phyloP scores from a whole-genome alignment of 2,113 vertebrate species.

The Uropsilus gracilis region DNA sequence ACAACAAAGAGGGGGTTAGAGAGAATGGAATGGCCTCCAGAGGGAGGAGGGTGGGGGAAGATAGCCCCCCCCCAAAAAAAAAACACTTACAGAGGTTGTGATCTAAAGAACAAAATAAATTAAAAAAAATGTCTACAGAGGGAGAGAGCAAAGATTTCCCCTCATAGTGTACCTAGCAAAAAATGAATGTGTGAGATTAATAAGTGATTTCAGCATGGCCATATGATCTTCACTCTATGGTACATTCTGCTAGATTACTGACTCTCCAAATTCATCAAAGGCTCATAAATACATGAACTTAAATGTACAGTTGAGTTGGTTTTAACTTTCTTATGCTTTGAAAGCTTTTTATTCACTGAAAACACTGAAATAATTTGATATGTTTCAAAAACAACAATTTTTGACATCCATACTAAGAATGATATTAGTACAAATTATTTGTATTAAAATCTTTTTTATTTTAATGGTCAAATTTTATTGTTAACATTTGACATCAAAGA shows the following conservation, averaged over 20 bases:
- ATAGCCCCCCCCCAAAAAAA: too few relatives aligned
- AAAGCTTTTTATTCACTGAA: background rate
- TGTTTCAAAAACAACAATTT: background rate
- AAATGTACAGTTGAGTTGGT: background rate
- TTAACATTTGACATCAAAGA: background rate
- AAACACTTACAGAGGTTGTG: too few relatives aligned
- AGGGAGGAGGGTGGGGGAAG: too few relatives aligned
- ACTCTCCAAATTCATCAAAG: background rate
- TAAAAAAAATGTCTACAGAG: too few relatives aligned
- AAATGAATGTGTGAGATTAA: background rate
- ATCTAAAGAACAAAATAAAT: too few relatives aligned
- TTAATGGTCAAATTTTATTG: background rate
- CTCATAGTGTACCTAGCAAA: background rate
- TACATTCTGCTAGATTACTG: background rate
- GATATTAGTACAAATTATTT: background rate
- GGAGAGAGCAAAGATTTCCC: background rate
- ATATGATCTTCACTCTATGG: background rate
- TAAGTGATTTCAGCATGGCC: background rate
- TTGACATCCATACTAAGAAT: background rate
- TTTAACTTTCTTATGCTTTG: background rate
- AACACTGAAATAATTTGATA: background rate
- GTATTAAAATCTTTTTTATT: background rate
- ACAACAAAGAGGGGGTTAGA: too few relatives aligned
- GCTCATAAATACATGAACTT: background rate
- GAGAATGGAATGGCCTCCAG: too few relatives aligned